phyloP scores from a whole-genome alignment of 2,113 vertebrate genomes.

The Sinocyclocheilus anshuiensis region DNA sequence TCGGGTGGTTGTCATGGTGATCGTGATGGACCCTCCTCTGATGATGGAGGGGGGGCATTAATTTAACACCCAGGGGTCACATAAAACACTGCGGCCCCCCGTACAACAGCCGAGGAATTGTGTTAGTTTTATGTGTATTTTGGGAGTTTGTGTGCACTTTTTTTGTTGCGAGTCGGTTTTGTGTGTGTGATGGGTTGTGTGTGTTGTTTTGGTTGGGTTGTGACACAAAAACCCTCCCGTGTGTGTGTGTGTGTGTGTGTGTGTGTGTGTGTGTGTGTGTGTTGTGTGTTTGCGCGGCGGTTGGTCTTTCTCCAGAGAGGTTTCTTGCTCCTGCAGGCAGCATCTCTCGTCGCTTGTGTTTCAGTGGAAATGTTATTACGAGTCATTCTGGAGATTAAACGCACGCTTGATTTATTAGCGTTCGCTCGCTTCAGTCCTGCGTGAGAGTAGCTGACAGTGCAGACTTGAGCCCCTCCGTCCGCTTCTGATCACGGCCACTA shows the following conservation, averaged over 20 bases:
- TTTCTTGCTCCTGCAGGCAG: neutral
- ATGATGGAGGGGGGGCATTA: neutral
- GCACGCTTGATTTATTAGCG: conserved; percentile 71
- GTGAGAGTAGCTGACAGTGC: conserved; percentile 57
- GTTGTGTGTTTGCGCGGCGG: too few relatives aligned
- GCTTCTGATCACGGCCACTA: conserved; percentile 44
- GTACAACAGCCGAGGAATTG: neutral
- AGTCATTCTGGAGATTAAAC: conserved; percentile 75
- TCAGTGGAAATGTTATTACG: conserved; percentile 67
- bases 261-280: neutral
- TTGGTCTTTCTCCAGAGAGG: neutral
- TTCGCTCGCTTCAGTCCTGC: conserved; percentile 44
- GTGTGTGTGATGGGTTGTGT: neutral
- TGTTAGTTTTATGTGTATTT: neutral
- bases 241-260: neutral
- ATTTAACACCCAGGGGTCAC: conserved; percentile 10
- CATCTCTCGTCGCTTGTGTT: neutral
- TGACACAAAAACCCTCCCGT: neutral
- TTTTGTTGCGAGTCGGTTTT: neutral
- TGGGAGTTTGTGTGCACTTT: too few relatives aligned
- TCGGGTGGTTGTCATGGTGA: conserved; percentile 52
- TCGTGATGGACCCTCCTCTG: neutral
- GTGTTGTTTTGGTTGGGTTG: neutral
- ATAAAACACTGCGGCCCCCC: conserved; percentile 7
- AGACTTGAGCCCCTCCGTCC: neutral